phyloP scores from a whole-genome alignment of 2,797 vertebrate species.

The Pipistrellus pipistrellus region DNA sequence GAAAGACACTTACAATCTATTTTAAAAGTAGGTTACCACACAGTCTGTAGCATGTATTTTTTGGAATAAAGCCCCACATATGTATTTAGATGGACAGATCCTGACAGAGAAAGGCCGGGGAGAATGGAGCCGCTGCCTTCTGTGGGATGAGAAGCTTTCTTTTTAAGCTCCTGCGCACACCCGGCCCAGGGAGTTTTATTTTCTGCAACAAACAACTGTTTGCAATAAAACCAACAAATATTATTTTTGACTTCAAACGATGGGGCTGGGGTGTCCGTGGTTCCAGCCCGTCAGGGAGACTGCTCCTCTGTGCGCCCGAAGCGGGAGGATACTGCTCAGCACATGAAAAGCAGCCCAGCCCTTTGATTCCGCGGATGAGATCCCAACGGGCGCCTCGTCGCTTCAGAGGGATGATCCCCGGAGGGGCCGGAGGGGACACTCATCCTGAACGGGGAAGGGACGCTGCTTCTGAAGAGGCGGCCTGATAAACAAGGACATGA shows the following conservation, averaged over 20 bases:
- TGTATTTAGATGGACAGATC: not conserved
- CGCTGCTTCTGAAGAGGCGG: not conserved
- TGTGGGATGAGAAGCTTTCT: not conserved
- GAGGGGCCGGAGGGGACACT: not conserved
- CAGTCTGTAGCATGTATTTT: not conserved
- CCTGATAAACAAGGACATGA: not conserved
- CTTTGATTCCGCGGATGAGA: not conserved
- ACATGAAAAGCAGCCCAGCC: not conserved
- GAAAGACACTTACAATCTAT: not conserved
- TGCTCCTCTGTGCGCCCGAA: not conserved
- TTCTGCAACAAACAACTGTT: not conserved
- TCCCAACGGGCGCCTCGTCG: not conserved
- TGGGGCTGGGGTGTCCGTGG: not conserved
- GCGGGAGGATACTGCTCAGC: not conserved
- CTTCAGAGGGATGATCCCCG: not conserved
- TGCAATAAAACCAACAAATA: not conserved
- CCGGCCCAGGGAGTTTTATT: not conserved
- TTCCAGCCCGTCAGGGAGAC: not conserved
- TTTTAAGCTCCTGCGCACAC: not conserved
- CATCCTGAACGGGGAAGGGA: not conserved
- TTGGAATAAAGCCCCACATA: not conserved
- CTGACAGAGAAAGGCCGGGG: not conserved
- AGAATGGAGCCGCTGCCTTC: not conserved
- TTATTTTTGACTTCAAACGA: not conserved
- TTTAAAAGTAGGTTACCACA: constrained; percentile 56